Evolutionary conservation across 2,888 invertebrate genomes (phyloP).

Genomic region (Lasioglossum zephyrum): DNA sequence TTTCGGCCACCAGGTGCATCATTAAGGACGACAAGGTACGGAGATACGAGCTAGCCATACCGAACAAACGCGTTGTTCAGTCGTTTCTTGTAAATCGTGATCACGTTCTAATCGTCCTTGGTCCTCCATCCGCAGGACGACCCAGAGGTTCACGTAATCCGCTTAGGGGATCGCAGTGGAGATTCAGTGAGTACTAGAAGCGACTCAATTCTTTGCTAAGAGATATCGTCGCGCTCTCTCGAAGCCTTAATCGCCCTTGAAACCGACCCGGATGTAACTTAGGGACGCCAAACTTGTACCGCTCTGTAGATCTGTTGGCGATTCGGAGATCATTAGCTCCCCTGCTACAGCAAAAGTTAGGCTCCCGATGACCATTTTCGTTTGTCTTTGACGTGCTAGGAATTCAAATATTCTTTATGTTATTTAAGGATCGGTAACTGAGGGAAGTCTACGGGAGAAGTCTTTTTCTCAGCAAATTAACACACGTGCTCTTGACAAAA

Average conservation of each 20-base stretch:
- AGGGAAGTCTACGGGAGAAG: too few species aligned
- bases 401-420: not conserved
- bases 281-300: not conserved
- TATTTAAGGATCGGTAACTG: not conserved
- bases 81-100: constrained; percentile 59
- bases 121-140: constrained; percentile 71
- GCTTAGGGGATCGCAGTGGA: constrained; percentile 58
- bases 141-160: constrained; percentile 72
- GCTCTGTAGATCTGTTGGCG: not conserved
- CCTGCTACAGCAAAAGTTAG: not conserved
- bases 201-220: constrained; percentile 16
- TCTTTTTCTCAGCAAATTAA: too few species aligned
- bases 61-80: constrained; percentile 48
- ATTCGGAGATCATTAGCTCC: not conserved
- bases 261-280: not conserved
- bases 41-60: constrained; percentile 66
- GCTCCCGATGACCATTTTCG: not conserved
- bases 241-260: not conserved
- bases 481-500: too few species aligned
- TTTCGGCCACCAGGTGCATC: constrained; percentile 62
- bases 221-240: not conserved
- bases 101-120: constrained; percentile 73
- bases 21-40: constrained; percentile 71
- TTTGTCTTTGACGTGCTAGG: not conserved
- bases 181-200: constrained; percentile 62